These are phyloP conservation scores for Drosophila hydei DNA, from an alignment of 1,140 invertebrate species.

Conservation along the genomic window DNA sequence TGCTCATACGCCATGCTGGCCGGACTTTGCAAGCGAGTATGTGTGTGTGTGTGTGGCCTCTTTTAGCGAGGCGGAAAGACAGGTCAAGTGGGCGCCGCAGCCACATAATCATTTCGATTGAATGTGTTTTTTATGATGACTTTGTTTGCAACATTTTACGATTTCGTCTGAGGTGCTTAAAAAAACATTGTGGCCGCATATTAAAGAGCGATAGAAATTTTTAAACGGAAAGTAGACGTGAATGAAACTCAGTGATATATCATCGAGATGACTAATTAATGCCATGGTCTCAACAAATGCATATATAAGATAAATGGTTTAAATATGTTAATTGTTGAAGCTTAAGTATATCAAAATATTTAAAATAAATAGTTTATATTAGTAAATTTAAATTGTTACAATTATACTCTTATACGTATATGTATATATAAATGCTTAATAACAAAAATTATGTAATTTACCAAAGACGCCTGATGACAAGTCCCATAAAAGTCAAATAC, in stretches of 20 bases:
- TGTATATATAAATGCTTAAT: too few relatives aligned
- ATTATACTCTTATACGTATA: too few relatives aligned
- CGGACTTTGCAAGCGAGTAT: not conserved
- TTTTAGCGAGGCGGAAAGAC: not conserved
- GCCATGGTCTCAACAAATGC: too few relatives aligned
- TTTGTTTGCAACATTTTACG: constrained; percentile 29
- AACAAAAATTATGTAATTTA: too few relatives aligned
- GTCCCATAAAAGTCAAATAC: too few relatives aligned
- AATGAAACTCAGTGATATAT: not conserved
- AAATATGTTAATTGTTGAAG: too few relatives aligned
- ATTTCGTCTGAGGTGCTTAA: constrained; percentile 16
- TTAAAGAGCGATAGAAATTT: not conserved
- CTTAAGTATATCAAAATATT: too few relatives aligned
- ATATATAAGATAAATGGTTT: too few relatives aligned
- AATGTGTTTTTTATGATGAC: constrained; percentile 42
- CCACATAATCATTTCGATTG: constrained; percentile 37
- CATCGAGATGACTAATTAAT: too few relatives aligned
- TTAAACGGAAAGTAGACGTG: not conserved
- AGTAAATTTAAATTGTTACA: too few relatives aligned
- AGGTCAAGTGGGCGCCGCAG: constrained; percentile 12
- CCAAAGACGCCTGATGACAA: too few relatives aligned
- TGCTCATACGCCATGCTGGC: constrained; percentile 38
- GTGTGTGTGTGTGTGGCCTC: not conserved
- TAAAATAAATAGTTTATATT: too few relatives aligned
- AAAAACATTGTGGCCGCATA: not conserved